Evolutionary conservation across 2,797 vertebrate genomes (phyloP).

Genomic region (Trichosurus vulpecula): DNA sequence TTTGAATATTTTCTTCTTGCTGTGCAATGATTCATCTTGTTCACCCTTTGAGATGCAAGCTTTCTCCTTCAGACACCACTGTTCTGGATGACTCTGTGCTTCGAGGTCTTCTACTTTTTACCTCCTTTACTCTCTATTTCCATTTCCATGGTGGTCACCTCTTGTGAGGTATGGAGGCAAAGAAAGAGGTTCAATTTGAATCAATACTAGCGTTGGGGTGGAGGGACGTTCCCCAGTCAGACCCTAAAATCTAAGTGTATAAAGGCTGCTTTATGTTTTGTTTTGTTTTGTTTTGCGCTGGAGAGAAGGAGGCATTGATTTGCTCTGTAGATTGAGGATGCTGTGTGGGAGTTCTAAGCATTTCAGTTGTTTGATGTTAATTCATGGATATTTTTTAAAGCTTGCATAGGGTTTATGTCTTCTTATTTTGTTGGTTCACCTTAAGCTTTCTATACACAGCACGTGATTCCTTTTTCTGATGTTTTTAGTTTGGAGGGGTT

Average conservation of each 20-base stretch:
- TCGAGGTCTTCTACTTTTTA: not conserved
- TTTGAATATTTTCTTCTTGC: not conserved
- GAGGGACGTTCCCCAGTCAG: not conserved
- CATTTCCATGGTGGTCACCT: not conserved
- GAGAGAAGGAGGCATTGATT: not conserved
- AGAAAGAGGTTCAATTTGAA: not conserved
- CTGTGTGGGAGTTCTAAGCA: not conserved
- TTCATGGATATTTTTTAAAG: not conserved
- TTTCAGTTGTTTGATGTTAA: not conserved
- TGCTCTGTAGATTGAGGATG: not conserved
- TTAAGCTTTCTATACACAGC: not conserved
- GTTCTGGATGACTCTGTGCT: not conserved
- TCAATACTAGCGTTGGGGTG: not conserved
- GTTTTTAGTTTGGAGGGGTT: not conserved
- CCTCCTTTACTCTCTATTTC: not conserved
- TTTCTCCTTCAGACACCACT: not conserved
- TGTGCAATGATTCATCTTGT: not conserved
- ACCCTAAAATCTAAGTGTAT: not conserved
- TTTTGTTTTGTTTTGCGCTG: not conserved
- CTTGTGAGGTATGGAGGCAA: not conserved
- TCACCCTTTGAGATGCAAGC: not conserved
- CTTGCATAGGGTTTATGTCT: not conserved
- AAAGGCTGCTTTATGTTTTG: not conserved
- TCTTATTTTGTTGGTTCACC: not conserved
- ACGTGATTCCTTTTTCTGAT: not conserved